These are phyloP conservation scores for Rissa tridactyla DNA, from an alignment of 2,113 vertebrate species.

Conservation along the genomic window DNA sequence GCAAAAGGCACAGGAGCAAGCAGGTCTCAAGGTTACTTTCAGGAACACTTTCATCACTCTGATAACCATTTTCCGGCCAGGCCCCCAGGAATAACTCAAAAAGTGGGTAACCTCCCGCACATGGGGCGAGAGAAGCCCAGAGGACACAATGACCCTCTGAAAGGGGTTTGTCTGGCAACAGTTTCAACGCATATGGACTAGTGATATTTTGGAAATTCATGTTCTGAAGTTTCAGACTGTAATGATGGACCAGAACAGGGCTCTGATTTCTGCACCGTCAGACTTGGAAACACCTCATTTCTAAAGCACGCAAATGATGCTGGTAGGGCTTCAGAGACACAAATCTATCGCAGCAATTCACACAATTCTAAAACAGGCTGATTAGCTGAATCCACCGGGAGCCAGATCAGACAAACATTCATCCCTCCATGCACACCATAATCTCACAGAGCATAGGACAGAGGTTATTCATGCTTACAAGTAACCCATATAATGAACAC, in stretches of 20 bases:
- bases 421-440: background rate
- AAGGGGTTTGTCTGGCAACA: background rate
- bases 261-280: background rate
- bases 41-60: background rate
- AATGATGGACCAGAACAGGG: background rate
- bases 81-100: background rate
- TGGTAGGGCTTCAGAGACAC: background rate
- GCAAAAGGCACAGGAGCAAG: background rate
- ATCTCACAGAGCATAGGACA: background rate
- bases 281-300: background rate
- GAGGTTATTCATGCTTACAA: background rate
- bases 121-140: fast-evolving
- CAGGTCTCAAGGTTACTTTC: background rate
- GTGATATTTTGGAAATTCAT: background rate
- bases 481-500: background rate
- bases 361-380: background rate
- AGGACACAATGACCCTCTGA: background rate
- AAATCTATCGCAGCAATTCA: background rate
- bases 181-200: background rate
- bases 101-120: background rate
- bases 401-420: background rate
- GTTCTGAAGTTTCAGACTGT: background rate
- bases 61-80: background rate
- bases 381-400: background rate
- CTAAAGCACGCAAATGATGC: background rate